Evolutionary conservation across 2,113 vertebrate species (phyloP), one percentile per base, ranked within the genome.

Genomic region (Ascaphus truei): DNA sequence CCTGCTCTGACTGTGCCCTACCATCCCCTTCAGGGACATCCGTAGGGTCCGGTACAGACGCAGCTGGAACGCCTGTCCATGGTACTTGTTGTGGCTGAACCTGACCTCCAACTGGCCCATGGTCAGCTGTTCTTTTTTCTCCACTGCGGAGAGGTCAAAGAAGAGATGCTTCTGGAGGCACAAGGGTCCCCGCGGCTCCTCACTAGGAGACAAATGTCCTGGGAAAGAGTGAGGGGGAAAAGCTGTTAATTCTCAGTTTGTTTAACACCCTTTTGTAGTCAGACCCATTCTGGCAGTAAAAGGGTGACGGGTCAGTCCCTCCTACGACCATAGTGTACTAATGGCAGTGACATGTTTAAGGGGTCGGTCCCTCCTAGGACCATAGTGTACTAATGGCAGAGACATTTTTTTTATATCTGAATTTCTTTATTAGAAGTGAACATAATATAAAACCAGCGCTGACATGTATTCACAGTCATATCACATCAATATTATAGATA

Each of bases 71-170:
- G 63, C 60, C 1, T 27, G 75, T 2, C 37, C 75, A 0, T 71
- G 66, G 66, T 88, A 76, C 0, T 80, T 77, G 13, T 79, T 82
- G 73, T 84, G 86, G 9, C 73, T 84, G 75, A 98, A 91, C 9
- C 50, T 79, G 30, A 98, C 16, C 68, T 96, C 92, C 75, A 98
- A 85, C 77, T 88, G 95, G 2, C 89, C 93, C 74, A 92, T 71
- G 0, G 91, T 95, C 58, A 92, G 53, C 53, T 66, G 76, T 78
- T 98, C 95, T 2, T 74, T 79, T 2, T 88, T 79, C 71, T 94
- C 92, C 77, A 98, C 87, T 9, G 80, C 88, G 0, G 94, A 93
- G 78, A 98, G 75, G 78, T 98, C 93, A 62, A 99, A 99, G 83
- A 88, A 86, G 0, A 95, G 82, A 13, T 81, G 89, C 76, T 91